Percentiles rank a stretch among this genome's conserved stretches.
These are phyloP conservation scores for Amphipyra berbera DNA, from an alignment of 2,888 invertebrate genomes.

Conservation along the genomic window DNA sequence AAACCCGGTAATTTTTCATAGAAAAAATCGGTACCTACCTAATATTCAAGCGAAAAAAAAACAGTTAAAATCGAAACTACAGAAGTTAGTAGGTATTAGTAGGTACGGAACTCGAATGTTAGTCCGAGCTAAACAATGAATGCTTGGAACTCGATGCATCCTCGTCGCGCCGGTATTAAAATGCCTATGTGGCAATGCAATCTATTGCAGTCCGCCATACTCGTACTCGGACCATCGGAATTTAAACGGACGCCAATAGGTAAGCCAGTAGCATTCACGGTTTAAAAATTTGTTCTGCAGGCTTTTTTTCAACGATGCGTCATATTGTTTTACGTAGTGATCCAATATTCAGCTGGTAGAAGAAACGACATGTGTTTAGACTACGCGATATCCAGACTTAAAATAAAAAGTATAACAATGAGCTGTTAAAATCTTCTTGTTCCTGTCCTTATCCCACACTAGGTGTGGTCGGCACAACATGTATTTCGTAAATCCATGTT, in stretches of 20 bases:
- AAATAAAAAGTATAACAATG: too few relatives aligned
- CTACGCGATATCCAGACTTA: too few relatives aligned
- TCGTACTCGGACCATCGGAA: slow-evolving; percentile 28
- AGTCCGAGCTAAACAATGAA: slow-evolving; percentile 27
- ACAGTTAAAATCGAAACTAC: too few relatives aligned
- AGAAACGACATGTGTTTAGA: too few relatives aligned
- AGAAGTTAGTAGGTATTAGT: neutral
- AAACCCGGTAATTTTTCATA: too few relatives aligned
- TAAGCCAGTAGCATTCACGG: slow-evolving; percentile 20
- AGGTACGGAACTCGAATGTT: slow-evolving; percentile 2
- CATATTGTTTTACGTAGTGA: neutral
- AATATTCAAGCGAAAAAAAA: too few relatives aligned
- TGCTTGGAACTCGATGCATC: slow-evolving; percentile 39
- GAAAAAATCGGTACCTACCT: too few relatives aligned
- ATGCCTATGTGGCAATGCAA: slow-evolving; percentile 45
- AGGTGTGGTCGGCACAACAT: too few relatives aligned
- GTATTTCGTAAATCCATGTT: too few relatives aligned
- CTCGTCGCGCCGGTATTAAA: slow-evolving; percentile 39
- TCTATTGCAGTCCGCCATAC: slow-evolving; percentile 27
- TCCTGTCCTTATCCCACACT: too few relatives aligned
- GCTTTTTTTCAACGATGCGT: neutral
- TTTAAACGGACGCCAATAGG: slow-evolving; percentile 29
- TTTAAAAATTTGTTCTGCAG: neutral
- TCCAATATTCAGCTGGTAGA: too few relatives aligned
- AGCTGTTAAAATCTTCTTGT: too few relatives aligned